phyloP scores from a whole-genome alignment of 2,797 vertebrate genomes.

The Synaphobranchus kaupii region DNA sequence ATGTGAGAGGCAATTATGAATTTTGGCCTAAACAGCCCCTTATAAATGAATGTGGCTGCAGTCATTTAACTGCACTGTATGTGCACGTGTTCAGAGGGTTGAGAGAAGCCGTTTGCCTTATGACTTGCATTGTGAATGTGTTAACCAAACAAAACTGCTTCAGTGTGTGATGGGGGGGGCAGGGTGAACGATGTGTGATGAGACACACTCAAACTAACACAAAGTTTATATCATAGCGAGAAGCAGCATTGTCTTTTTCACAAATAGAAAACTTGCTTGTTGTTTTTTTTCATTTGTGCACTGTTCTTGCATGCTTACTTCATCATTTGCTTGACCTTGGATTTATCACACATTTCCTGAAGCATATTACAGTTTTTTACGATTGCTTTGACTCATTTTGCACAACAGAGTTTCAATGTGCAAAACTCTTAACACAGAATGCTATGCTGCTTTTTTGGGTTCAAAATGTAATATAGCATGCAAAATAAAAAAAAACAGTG shows the following conservation, averaged over 20 bases:
- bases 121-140: neutral
- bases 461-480: too few relatives aligned
- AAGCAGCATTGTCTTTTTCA: neutral
- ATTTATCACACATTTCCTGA: neutral
- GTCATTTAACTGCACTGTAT: neutral
- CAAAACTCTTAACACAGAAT: too few relatives aligned
- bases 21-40: too few relatives aligned
- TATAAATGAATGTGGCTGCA: neutral
- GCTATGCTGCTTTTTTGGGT: too few relatives aligned
- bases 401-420: too few relatives aligned
- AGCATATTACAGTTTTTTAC: too few relatives aligned
- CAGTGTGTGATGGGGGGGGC: neutral
- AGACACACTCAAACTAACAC: neutral
- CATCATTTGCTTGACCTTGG: neutral
- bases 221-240: neutral
- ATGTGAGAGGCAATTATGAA: too few relatives aligned
- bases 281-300: too few relatives aligned
- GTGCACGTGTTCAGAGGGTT: neutral
- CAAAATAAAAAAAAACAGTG: too few relatives aligned
- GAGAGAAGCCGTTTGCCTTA: neutral
- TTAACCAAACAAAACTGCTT: neutral
- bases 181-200: neutral
- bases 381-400: too few relatives aligned
- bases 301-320: neutral
- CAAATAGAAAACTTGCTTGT: neutral